These are phyloP conservation scores for Naso thynnoides DNA, from an alignment of 2,797 vertebrate genomes.

Conservation along the genomic window DNA sequence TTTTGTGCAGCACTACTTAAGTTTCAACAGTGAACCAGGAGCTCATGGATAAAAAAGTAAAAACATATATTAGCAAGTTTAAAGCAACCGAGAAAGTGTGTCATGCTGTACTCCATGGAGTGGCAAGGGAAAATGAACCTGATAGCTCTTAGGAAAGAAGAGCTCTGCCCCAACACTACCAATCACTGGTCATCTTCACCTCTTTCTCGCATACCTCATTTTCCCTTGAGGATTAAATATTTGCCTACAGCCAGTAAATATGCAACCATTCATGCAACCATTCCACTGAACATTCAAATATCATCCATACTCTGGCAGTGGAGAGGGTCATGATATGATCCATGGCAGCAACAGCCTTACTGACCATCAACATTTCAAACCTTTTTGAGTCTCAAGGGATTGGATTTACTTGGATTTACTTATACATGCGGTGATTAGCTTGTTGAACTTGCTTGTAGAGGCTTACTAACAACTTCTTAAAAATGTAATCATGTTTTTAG, in stretches of 20 bases:
- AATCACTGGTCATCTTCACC: conserved; percentile 31
- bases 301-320: not conserved
- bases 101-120: not conserved
- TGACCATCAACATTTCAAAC: not conserved
- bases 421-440: not conserved
- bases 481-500: not conserved
- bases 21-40: too few species aligned
- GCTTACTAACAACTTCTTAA: not conserved
- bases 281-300: conserved; percentile 12
- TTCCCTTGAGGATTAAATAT: conserved; percentile 29
- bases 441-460: not conserved
- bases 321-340: not conserved
- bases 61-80: conserved; percentile 16
- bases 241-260: conserved; percentile 24
- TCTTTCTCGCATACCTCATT: conserved; percentile 10
- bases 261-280: not conserved
- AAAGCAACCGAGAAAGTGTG: conserved; percentile 1
- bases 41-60: too few species aligned
- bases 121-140: conserved; percentile 18
- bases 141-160: conserved; percentile 35
- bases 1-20: too few species aligned
- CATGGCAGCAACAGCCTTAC: not conserved
- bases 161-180: conserved; percentile 5
- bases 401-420: not conserved
- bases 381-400: not conserved